These are phyloP conservation scores for Habroteleia sp. DNA, from an alignment of 2,888 invertebrate genomes.

Conservation along the genomic window DNA sequence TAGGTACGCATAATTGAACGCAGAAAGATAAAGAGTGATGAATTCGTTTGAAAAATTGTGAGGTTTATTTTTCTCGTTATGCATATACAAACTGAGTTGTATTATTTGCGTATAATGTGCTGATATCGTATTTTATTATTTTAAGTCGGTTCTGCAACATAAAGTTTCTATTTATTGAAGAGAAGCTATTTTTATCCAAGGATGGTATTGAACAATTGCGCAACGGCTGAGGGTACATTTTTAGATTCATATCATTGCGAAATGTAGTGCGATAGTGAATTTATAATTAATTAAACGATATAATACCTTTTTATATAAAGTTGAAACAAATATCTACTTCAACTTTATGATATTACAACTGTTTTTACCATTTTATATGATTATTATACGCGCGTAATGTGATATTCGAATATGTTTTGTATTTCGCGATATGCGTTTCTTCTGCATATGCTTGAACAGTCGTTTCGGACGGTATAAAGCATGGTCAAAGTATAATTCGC, in stretches of 20 bases:
- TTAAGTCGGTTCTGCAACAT: not conserved
- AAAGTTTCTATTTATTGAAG: slow-evolving; percentile 23
- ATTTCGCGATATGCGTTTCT: no score
- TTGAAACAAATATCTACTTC: slow-evolving; percentile 3
- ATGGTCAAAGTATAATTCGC: no score
- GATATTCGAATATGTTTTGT: no score
- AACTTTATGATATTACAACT: no score
- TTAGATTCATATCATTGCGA: slow-evolving; percentile 5
- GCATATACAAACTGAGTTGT: no score
- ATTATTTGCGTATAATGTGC: no score
- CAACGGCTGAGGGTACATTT: slow-evolving; percentile 9
- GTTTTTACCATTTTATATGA: no score
- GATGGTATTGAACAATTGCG: slow-evolving; percentile 15
- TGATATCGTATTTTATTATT: no score
- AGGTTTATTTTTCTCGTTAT: no score
- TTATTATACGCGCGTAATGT: no score
- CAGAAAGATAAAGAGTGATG: not conserved
- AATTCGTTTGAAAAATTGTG: slow-evolving; percentile 22
- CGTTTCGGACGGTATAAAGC: no score
- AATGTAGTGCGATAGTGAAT: not conserved
- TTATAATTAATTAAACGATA: slow-evolving; percentile 13
- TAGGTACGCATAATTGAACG: slow-evolving; percentile 9
- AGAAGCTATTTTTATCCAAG: slow-evolving; percentile 27
- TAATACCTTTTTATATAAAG: not conserved
- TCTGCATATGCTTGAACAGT: no score